Percentiles rank a stretch among this genome's conserved stretches.
Evolutionary conservation across 2,888 invertebrate genomes (phyloP).

Genomic region (Meteorus cinctellus): DNA sequence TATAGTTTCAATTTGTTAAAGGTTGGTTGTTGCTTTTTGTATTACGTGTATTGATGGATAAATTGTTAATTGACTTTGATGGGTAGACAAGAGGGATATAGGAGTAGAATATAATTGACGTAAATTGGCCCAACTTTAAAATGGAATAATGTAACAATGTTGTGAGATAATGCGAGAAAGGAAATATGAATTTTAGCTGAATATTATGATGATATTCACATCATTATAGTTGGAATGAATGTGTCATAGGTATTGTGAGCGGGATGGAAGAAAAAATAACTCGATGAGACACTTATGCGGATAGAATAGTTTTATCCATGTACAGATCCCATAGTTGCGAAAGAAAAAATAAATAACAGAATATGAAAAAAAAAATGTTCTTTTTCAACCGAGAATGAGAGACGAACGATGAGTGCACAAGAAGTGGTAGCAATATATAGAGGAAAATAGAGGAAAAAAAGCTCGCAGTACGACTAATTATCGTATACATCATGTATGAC

Average conservation of each 20-base stretch:
- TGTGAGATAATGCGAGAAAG: background rate
- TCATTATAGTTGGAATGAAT: background rate
- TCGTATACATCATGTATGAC: conserved; percentile 56
- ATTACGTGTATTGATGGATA: conserved; percentile 16
- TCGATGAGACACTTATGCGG: background rate
- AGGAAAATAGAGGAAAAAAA: conserved; percentile 48
- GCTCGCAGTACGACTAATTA: conserved; percentile 58
- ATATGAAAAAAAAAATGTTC: background rate
- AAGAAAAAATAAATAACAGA: conserved; percentile 19
- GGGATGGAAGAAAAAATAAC: background rate
- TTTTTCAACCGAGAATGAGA: conserved; percentile 10
- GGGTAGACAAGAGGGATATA: background rate
- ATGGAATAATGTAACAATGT: background rate
- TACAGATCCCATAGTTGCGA: background rate
- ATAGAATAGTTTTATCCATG: conserved; percentile 17
- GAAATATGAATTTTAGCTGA: background rate
- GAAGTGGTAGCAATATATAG: conserved; percentile 25
- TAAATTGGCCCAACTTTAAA: conserved; percentile 12
- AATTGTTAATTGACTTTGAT: conserved; percentile 25
- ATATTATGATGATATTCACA: background rate
- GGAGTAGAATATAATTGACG: conserved; percentile 14
- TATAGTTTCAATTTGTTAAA: background rate
- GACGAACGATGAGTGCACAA: conserved; percentile 19
- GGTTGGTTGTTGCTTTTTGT: background rate
- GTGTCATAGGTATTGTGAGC: background rate